Evolutionary conservation across 2,888 invertebrate species (phyloP).

Genomic region (Drosophila melanocephala): DNA sequence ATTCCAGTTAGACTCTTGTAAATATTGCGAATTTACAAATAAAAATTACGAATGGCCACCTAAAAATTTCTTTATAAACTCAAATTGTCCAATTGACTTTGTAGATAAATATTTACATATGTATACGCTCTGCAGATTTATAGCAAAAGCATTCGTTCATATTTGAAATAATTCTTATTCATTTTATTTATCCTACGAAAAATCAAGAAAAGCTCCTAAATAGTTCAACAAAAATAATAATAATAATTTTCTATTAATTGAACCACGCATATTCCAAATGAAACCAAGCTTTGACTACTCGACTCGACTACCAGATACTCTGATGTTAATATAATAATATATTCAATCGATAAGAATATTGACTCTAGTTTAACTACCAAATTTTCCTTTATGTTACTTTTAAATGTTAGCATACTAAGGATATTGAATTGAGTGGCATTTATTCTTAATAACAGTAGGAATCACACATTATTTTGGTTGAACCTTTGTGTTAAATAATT

Average conservation of each 20-base stretch:
- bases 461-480: too few species aligned
- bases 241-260: not conserved
- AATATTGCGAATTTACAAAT: not conserved
- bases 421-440: not conserved
- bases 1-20: too few species aligned
- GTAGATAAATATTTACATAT: too few species aligned
- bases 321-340: not conserved
- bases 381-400: not conserved
- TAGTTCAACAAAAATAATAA: not conserved
- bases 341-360: not conserved
- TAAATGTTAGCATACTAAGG: not conserved
- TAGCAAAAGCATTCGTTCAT: too few species aligned
- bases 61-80: not conserved
- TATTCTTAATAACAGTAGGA: not conserved
- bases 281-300: not conserved
- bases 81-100: not conserved
- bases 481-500: too few species aligned
- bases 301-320: not conserved
- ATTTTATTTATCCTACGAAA: not conserved
- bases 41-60: not conserved
- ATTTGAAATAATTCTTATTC: too few species aligned
- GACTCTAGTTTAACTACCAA: not conserved
- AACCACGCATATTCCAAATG: not conserved
- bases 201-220: not conserved
- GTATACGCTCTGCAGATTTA: too few species aligned